Conservation (phyloP, 2,113 vertebrate genomes). For the Meleagris gallopavo region DNA sequence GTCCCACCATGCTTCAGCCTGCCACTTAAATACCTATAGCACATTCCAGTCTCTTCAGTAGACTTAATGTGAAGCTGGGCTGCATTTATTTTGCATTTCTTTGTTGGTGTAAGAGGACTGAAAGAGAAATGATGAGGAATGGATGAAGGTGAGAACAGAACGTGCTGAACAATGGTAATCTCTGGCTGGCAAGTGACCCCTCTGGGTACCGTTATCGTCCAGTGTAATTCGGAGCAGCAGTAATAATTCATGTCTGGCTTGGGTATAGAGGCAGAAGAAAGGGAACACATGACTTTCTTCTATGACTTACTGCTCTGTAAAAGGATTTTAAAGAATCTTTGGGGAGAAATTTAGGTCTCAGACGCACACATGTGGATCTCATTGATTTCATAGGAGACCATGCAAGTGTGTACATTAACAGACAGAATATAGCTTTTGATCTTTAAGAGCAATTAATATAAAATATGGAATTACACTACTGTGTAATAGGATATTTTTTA, state of each 20-base stretch:
- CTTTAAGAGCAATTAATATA: constrained; percentile 37
- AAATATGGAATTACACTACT: constrained; percentile 28
- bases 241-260: not conserved
- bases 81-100: not conserved
- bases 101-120: not conserved
- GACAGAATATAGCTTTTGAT: constrained; percentile 38
- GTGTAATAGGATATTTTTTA: constrained; percentile 29
- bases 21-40: not conserved
- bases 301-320: not conserved
- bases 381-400: not conserved
- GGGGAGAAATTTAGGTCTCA: constrained; percentile 7
- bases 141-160: rapidly evolving
- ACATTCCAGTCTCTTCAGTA: not conserved
- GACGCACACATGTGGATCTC: constrained; percentile 17
- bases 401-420: not conserved
- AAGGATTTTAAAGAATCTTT: constrained; percentile 36
- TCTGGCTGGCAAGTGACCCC: not conserved
- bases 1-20: not conserved
- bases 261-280: constrained; percentile 13
- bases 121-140: not conserved
- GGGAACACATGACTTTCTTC: not conserved
- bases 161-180: not conserved
- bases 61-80: not conserved
- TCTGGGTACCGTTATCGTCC: not conserved
- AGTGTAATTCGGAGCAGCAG: not conserved